Conservation (phyloP, 2,888 invertebrate species). For the Calliphora vomitoria region DNA sequence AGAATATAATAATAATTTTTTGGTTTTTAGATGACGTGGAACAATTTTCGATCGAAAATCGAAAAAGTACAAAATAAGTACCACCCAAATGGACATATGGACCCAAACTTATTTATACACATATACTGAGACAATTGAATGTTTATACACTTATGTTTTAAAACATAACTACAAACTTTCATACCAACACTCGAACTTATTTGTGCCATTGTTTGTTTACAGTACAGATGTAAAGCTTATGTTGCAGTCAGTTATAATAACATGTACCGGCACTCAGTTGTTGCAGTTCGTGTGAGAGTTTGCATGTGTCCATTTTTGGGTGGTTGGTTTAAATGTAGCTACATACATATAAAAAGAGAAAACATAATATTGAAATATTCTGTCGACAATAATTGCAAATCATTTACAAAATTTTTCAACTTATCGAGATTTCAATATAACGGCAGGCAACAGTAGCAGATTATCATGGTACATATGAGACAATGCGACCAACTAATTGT, state of each 20-base stretch:
- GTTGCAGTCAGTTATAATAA: conserved; percentile 45
- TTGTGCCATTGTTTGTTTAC: background rate
- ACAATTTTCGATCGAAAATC: too few species aligned
- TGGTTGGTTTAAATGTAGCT: background rate
- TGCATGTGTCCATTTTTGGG: background rate
- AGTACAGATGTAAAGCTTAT: conserved; percentile 2
- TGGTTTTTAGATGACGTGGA: too few species aligned
- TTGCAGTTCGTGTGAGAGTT: background rate
- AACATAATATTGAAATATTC: conserved; percentile 66
- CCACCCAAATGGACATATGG: background rate
- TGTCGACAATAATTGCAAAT: conserved; percentile 65
- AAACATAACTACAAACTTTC: background rate
- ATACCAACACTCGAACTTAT: background rate
- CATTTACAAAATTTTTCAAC: conserved; percentile 56
- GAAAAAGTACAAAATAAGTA: too few species aligned
- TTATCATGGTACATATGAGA: too few species aligned
- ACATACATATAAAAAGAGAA: conserved; percentile 6
- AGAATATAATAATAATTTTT: too few species aligned
- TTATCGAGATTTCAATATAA: conserved; percentile 41
- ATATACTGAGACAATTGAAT: conserved; percentile 41
- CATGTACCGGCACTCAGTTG: background rate
- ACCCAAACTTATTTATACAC: background rate
- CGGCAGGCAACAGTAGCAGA: background rate
- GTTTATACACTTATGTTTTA: conserved; percentile 18
- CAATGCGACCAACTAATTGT: conserved; percentile 15